Evolutionary conservation across 1,140 invertebrate genomes (phyloP), one percentile per base, ranked within the genome.

Genomic region (Elymnias hypermnestra): DNA sequence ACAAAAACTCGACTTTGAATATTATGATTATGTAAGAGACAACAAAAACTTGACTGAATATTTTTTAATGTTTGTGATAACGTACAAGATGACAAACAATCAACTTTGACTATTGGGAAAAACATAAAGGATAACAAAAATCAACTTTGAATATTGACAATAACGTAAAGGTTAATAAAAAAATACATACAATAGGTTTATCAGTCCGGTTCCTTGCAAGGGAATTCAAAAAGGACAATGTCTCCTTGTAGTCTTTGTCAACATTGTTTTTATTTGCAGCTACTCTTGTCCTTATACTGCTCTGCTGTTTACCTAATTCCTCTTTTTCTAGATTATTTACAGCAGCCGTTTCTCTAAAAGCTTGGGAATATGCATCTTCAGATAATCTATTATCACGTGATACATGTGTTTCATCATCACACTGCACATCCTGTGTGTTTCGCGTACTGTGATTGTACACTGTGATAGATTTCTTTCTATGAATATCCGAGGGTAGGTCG

Each of bases 231-330:
- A 86, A 86, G 5, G 66, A 61, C 21, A 83, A 56, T 41, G 82
- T 83, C 19, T 86, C 75, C 38, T 63, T 75, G 40, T 77, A 83
- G 46, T 87, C 85, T 41, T 83, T 87, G 25, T 87, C 75, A 23
- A 83, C 66, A 63, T 64, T 76, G 31, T 84, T 69, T 47, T 71
- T 84, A 1, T 72, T 69, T 37, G 79, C 51, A 10, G 84, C 84
- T 28, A 83, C 46, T 63, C 67, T 78, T 25, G 54, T 74, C 29
- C 75, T 75, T 26, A 68, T 57, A 9, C 71, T 53, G 28, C 71
- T 54, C 25, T 52, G 50, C 13, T 64, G 37, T 51, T 66, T 76
- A 14, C 59, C 56, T 10, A 64, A 49, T 36, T 70, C 41, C 22
- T 69, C 46, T 25, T 61, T 63, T 14, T 65, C 50, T 21, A 55